A percentile compares a stretch with the other conserved stretches of the same genome.
Conservation (phyloP, 2,888 invertebrate species). For the Neria commutata region DNA sequence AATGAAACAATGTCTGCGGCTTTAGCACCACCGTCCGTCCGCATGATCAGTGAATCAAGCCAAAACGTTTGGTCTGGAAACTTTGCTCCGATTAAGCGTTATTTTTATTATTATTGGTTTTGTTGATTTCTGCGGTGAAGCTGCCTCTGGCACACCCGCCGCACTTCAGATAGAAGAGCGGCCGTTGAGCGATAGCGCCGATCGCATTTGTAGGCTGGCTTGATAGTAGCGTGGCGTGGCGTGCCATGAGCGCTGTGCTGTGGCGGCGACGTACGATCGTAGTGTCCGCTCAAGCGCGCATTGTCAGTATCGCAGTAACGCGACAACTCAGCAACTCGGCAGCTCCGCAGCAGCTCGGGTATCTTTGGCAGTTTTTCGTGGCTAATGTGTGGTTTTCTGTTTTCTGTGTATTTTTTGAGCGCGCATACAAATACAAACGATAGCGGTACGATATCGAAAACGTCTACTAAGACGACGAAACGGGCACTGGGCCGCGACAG, state of each 20-base stretch:
- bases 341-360: slow-evolving; percentile 21
- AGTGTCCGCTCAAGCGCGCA: slow-evolving; percentile 27
- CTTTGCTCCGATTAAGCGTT: slow-evolving; percentile 22
- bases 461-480: slow-evolving; percentile 10
- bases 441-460: background rate
- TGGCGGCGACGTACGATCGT: slow-evolving; percentile 9
- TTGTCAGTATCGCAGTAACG: slow-evolving; percentile 18
- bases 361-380: slow-evolving; percentile 26
- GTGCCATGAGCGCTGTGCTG: too few species aligned
- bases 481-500: background rate
- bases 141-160: background rate
- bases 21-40: background rate
- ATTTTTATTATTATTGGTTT: background rate
- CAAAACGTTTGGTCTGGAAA: slow-evolving; percentile 12
- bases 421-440: slow-evolving; percentile 6
- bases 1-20: too few species aligned
- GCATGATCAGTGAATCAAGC: background rate
- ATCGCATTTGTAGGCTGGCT: too few species aligned
- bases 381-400: slow-evolving; percentile 30
- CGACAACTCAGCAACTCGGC: background rate
- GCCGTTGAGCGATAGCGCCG: too few species aligned
- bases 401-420: background rate
- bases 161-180: too few species aligned
- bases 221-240: too few species aligned
- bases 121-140: slow-evolving; percentile 8